These are phyloP conservation scores for Amphiprion percula DNA, from an alignment of 2,113 vertebrate genomes.

Conservation along the genomic window DNA sequence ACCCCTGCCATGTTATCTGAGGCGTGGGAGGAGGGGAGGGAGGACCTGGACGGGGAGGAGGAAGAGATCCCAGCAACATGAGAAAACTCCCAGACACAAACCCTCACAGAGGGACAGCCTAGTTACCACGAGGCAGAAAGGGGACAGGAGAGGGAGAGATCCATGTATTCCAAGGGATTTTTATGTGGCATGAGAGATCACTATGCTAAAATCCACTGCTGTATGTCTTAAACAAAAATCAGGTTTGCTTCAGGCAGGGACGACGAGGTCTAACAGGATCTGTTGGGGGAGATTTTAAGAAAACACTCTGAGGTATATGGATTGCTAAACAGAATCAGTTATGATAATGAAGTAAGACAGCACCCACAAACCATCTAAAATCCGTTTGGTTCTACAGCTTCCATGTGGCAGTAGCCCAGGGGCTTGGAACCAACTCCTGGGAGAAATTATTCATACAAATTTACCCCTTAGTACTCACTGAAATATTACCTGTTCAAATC, in stretches of 20 bases:
- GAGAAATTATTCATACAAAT: constrained; percentile 64
- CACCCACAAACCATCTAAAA: constrained; percentile 45
- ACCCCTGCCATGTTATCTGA: constrained; percentile 81
- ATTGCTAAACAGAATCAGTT: constrained; percentile 41
- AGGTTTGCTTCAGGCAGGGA: constrained; percentile 18
- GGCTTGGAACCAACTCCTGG: constrained; percentile 54
- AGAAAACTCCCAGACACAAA: constrained; percentile 79
- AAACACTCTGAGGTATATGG: constrained; percentile 3
- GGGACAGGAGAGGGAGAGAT: constrained; percentile 24
- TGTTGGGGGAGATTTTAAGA: constrained; percentile 11
- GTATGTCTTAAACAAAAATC: constrained; percentile 45
- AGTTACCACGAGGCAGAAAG: constrained; percentile 62
- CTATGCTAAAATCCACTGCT: constrained; percentile 22
- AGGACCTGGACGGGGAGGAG: constrained; percentile 45
- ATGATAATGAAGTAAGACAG: constrained; percentile 64
- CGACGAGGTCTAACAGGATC: constrained; percentile 18
- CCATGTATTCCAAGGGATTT: constrained; percentile 18
- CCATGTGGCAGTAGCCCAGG: constrained; percentile 53
- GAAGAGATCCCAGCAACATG: constrained; percentile 71
- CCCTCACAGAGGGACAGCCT: constrained; percentile 71
- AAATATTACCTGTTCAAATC: constrained; percentile 76
- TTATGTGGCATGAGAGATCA: constrained; percentile 34
- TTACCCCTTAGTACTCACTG: constrained; percentile 35
- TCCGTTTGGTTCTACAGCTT: constrained; percentile 63
- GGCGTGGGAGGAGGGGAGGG: constrained; percentile 62